Base-by-base conservation (phyloP, 64 coral and sea anemone genomes). In the Porites lutea region DNA sequence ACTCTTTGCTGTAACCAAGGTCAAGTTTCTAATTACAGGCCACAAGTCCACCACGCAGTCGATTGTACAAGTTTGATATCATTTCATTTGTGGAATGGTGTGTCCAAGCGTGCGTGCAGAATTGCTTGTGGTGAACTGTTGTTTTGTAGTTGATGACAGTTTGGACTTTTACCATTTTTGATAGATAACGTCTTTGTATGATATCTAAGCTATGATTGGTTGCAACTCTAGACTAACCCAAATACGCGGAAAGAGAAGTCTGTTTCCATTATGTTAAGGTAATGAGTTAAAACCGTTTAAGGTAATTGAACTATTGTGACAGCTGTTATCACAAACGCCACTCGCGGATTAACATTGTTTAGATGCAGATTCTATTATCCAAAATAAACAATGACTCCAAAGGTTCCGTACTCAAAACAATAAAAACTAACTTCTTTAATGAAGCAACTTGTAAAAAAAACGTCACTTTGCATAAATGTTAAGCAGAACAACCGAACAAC, bases 401-500 rank as follows among this genome's bases (percentile, higher is more conserved):
- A 9, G 75, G 52, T 57, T 53, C 10, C 75, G 18, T 55, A 20
- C 19, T 8, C 6, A 3, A 27, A 7, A 55, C 8, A 55, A 78
- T 57, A 55, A 15, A 21, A 23, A 6, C 50, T 55, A 8, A 18
- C 75, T 52, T 21, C 9, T 7, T 16, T 46, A 57, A 8, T 19
- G 11, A 54, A 20, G 16, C 75, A 78, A 12, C 54, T 57, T 12
- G 54, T 9, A 12, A 9, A 12, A 57, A 57, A 57, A 52, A 7
- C 73, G 18, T 76, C 48, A 76, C 47, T 19, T 76, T 76, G 73
- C 73, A 76, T 76, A 76, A 51, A 76, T 76, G 49, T 76, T 16
- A 76, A 76, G 12, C 54, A 52, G 48, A 50, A 7, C 16, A 18
- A 46, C 37, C 19, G 19, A 52, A 37, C 27, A 72, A 72, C 4